A percentile compares a stretch with the other conserved stretches of the same genome.
phyloP scores from a whole-genome alignment of 1,140 invertebrate species.

The Ptiloglossa arizonensis region DNA sequence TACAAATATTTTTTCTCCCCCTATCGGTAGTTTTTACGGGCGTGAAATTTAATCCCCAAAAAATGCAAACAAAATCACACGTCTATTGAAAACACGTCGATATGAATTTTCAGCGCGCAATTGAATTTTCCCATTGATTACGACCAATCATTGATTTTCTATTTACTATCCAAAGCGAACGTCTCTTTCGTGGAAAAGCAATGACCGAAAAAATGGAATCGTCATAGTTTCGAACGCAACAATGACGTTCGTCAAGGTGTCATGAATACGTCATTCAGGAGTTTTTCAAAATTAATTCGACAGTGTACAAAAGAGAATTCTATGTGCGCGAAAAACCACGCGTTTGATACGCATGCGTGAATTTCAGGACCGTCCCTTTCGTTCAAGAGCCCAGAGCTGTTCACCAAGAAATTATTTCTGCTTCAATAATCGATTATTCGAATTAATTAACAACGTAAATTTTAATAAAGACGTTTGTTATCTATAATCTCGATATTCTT shows the following conservation, averaged over 20 bases:
- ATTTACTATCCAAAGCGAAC: background rate
- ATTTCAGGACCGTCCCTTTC: background rate
- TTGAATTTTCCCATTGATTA: background rate
- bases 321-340: background rate
- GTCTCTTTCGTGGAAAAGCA: too few relatives aligned
- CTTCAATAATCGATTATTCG: too few relatives aligned
- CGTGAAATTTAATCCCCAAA: background rate
- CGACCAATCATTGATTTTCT: conserved; percentile 8
- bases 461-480: too few relatives aligned
- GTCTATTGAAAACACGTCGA: conserved; percentile 13
- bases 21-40: too few relatives aligned
- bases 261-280: conserved; percentile 1
- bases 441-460: too few relatives aligned
- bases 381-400: background rate
- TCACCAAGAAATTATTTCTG: background rate
- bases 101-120: conserved; percentile 11
- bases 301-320: background rate
- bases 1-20: too few relatives aligned
- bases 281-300: conserved; percentile 1
- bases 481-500: too few relatives aligned
- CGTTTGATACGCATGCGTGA: background rate
- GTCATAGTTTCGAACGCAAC: too few relatives aligned
- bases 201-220: background rate
- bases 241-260: background rate
- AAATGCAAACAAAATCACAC: background rate